A percentile compares a stretch with the other conserved stretches of the same genome.
phyloP scores from a whole-genome alignment of 2,113 vertebrate genomes.

The Scolopax mira region DNA sequence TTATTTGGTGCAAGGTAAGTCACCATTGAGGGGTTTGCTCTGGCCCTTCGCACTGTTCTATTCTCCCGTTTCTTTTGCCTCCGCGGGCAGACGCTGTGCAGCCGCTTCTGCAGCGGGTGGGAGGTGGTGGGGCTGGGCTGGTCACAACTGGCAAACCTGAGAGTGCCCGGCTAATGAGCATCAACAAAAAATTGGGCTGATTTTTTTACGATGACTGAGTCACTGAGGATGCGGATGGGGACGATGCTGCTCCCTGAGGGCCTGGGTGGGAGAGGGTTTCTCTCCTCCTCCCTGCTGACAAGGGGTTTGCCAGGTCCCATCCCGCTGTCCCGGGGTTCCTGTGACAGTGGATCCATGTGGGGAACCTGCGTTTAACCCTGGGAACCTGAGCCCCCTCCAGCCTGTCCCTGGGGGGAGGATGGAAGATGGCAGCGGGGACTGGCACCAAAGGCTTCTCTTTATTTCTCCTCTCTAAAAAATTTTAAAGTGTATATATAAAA shows the following conservation, averaged over 20 bases:
- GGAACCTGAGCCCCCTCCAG: not conserved
- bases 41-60: not conserved
- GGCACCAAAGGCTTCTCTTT: not conserved
- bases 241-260: not conserved
- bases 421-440: not conserved
- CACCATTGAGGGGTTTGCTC: accelerated
- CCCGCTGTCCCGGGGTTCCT: not conserved
- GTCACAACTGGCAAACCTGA: not conserved
- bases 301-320: not conserved
- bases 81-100: not conserved
- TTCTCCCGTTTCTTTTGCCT: not conserved
- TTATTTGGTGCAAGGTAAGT: conserved; percentile 34
- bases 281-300: not conserved
- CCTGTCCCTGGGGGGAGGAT: accelerated
- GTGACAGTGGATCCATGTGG: accelerated
- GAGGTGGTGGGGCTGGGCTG: not conserved
- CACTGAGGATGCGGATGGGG: accelerated
- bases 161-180: not conserved
- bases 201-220: not conserved
- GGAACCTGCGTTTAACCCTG: accelerated
- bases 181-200: not conserved
- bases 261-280: not conserved
- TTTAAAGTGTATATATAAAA: not conserved
- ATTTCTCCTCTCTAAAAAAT: not conserved
- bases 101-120: not conserved